Conservation (phyloP, 2,888 invertebrate species). For the Megamerina dolium region DNA sequence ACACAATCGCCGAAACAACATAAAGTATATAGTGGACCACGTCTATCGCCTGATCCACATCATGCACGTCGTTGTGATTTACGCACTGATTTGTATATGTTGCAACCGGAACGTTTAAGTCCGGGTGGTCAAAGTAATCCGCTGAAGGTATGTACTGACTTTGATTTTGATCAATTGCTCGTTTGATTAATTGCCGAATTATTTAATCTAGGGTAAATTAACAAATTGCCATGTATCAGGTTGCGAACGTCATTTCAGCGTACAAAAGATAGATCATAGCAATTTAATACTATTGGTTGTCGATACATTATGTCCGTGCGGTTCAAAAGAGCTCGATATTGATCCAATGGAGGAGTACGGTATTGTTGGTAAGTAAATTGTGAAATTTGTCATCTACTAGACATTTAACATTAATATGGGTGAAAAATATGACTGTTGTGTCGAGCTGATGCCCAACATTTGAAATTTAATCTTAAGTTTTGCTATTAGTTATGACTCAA, state of each 20-base stretch:
- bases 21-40: constrained; percentile 39
- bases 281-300: constrained; percentile 84
- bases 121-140: constrained; percentile 74
- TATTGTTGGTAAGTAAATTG: constrained; percentile 47
- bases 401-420: too few relatives aligned
- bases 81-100: constrained; percentile 77
- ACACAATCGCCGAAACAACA: constrained; percentile 45
- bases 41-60: constrained; percentile 53
- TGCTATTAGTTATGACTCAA: too few relatives aligned
- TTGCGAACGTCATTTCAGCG: constrained; percentile 87
- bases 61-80: constrained; percentile 77
- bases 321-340: constrained; percentile 78
- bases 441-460: too few relatives aligned
- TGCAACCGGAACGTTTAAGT: constrained; percentile 75
- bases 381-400: too few relatives aligned
- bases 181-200: neutral
- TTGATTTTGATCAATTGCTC: neutral
- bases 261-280: constrained; percentile 85
- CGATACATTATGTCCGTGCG: constrained; percentile 82
- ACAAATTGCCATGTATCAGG: constrained; percentile 84
- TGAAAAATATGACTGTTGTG: too few relatives aligned
- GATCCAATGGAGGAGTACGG: constrained; percentile 65
- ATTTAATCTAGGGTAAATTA: constrained; percentile 59
- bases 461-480: too few relatives aligned
- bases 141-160: constrained; percentile 53